Evolutionary conservation across 2,888 invertebrate species (phyloP).

Genomic region (Coremacera marginata): DNA sequence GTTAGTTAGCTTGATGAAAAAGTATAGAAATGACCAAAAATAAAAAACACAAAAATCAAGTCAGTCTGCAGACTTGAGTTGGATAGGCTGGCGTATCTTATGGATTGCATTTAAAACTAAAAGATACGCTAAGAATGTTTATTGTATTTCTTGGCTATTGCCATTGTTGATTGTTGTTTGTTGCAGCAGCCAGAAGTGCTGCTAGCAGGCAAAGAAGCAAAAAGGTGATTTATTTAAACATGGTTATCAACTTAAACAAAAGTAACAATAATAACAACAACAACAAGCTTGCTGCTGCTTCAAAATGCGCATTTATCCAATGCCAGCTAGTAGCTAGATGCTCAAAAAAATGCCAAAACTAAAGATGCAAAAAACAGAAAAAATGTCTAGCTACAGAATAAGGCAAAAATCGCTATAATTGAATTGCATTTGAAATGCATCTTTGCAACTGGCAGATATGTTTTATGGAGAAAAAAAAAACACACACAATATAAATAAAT

Average conservation of each 20-base stretch:
- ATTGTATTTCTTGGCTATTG: background rate
- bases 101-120: conserved; percentile 19
- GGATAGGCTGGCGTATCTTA: background rate
- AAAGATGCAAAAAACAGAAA: background rate
- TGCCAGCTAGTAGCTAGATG: background rate
- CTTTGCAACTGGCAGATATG: conserved; percentile 8
- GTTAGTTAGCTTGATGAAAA: conserved; percentile 1
- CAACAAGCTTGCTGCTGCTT: conserved; percentile 22
- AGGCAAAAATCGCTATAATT: conserved; percentile 30
- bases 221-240: conserved; percentile 68
- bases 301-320: conserved; percentile 28
- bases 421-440: conserved; percentile 33
- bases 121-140: conserved; percentile 30
- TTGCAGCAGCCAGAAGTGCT: background rate
- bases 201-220: conserved; percentile 51
- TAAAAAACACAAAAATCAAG: conserved; percentile 30
- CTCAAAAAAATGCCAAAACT: background rate
- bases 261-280: conserved; percentile 55
- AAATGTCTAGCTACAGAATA: background rate
- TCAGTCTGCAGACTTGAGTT: conserved; percentile 15
- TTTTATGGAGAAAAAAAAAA: background rate
- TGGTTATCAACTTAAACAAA: conserved; percentile 68
- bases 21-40: conserved; percentile 28
- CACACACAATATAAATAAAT: conserved; percentile 7
- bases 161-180: conserved; percentile 1